Base-by-base conservation (phyloP, 2,888 invertebrate species). In the Pegoplata infirma region DNA sequence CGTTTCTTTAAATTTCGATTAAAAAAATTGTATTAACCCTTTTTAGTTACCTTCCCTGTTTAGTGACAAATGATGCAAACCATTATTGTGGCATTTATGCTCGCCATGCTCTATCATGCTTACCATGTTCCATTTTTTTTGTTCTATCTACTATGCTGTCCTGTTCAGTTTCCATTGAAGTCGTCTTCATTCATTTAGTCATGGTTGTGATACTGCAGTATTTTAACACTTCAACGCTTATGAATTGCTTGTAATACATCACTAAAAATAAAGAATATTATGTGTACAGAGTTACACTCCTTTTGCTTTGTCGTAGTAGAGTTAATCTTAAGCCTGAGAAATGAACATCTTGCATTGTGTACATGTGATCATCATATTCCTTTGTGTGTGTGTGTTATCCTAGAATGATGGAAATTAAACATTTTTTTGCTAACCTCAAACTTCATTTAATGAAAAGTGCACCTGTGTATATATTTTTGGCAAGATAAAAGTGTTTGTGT, bases 61-160 rank as follows among this genome's bases (percentile, higher is more conserved):
- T 63, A 58, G 67, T 72, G 73, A 77, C 77, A 77, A 77, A 77
- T 73, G 73, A 63, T 67, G 55, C 36, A 67, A 67, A 47, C 63
- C 63, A 77, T 73, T 77, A 63, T 68, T 73, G 73, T 77, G 73
- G 58, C 77, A 77, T 77, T 72, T 68, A 80, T 85, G 61, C 63
- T 64, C 82, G 55, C 75, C 68, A 64, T 77, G 56, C 68, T 72
- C 66, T 40, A 81, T 67, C 75, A 53, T 63, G 63, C 75, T 56
- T 69, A 49, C 63, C 61, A 68, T 75, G 63, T 75, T 40, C 12
- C 2, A 2, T 12, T 12, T 1, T 1, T 36, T n/a, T n/a, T n/a
- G n/a, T n/a, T n/a, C n/a, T n/a, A n/a, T n/a, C n/a, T n/a, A 1
- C 16, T 56, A 19, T 49, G 21, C 47, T 55, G 19, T 44, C 25